Percentiles rank a stretch among this genome's conserved stretches.
Conservation (phyloP, 2,797 vertebrate species). For the Chelidonichthys spinosus region DNA sequence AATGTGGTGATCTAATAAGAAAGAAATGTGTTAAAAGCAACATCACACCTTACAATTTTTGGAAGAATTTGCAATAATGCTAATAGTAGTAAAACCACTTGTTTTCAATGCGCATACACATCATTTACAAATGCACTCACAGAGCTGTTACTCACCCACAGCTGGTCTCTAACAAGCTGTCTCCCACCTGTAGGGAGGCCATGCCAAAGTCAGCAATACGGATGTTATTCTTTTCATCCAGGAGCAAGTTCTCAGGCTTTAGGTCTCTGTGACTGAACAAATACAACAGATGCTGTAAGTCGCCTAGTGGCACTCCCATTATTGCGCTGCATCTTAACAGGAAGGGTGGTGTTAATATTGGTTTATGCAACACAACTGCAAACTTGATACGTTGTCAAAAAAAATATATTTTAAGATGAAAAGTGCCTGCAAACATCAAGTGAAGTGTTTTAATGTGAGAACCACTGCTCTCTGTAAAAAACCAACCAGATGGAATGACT, state of each 20-base stretch:
- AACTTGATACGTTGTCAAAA: not conserved
- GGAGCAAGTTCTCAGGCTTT: slow-evolving; percentile 93
- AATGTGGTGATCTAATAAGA: slow-evolving; percentile 94
- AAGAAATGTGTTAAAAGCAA: slow-evolving; percentile 25
- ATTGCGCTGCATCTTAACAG: not conserved
- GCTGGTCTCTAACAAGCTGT: slow-evolving; percentile 94
- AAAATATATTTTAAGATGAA: not conserved
- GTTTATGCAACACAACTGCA: not conserved
- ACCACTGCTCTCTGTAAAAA: slow-evolving; percentile 15
- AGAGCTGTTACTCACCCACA: slow-evolving; percentile 87
- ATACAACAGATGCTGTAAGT: slow-evolving; percentile 22
- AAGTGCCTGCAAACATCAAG: not conserved
- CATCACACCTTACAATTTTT: not conserved
- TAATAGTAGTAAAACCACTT: not conserved
- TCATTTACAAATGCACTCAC: slow-evolving; percentile 13
- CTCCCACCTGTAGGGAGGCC: slow-evolving; percentile 95
- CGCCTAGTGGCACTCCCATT: not conserved
- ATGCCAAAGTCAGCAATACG: slow-evolving; percentile 95
- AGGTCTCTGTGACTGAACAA: slow-evolving; percentile 91
- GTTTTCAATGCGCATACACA: not conserved
- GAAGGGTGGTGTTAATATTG: not conserved
- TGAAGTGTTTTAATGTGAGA: not conserved
- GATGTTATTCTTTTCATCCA: slow-evolving; percentile 96
- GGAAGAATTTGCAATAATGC: not conserved
- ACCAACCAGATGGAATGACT: slow-evolving; percentile 95